Conservation (phyloP, 2,113 vertebrate genomes). For the Noctilio leporinus region DNA sequence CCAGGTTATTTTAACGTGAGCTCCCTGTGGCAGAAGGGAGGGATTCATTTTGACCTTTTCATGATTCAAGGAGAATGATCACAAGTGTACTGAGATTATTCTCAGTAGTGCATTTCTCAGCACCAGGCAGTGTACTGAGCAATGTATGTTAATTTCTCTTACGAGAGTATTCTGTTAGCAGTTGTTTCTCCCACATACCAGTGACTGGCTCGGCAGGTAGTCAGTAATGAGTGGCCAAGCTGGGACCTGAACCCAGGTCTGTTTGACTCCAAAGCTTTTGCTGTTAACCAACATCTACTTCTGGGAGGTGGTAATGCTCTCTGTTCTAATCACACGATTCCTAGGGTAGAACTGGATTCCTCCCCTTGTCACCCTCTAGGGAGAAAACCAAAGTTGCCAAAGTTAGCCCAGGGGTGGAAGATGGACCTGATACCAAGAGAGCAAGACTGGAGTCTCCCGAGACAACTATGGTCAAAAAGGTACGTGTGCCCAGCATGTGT, state of each 20-base stretch:
- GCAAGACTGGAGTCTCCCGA: constrained; percentile 86
- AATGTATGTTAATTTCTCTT: not conserved
- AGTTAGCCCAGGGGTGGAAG: constrained; percentile 76
- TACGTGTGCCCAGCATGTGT: constrained; percentile 9
- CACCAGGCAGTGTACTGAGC: not conserved
- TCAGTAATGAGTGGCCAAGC: not conserved
- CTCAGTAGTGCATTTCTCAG: too few species aligned
- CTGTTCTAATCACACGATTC: not conserved
- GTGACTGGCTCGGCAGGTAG: not conserved
- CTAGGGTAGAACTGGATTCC: not conserved
- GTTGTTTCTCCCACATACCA: not conserved
- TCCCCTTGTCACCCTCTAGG: constrained; percentile 70
- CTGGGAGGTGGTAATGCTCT: not conserved
- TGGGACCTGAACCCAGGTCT: not conserved
- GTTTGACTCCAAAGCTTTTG: not conserved
- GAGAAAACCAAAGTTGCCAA: constrained; percentile 90
- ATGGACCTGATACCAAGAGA: constrained; percentile 90
- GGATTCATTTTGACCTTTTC: not conserved
- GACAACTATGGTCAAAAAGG: constrained; percentile 95
- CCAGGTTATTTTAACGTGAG: not conserved
- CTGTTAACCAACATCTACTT: not conserved
- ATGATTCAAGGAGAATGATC: not conserved
- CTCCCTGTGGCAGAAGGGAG: not conserved
- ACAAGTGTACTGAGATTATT: not conserved
- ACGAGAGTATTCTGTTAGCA: not conserved